Conservation (phyloP, 2,888 invertebrate species). For the Athalia cordata region DNA sequence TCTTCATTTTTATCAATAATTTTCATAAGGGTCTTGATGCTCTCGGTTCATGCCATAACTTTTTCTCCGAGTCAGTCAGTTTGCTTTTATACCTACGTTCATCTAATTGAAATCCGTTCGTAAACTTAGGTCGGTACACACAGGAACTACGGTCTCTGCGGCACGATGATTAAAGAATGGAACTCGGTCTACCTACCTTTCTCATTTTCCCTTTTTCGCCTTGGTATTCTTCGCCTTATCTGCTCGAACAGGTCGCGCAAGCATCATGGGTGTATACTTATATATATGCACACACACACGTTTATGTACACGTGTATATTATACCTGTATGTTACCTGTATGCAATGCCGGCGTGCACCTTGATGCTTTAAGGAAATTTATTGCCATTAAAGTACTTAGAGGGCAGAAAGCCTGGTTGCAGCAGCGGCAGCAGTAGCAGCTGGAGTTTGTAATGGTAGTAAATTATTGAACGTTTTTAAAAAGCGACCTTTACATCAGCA, state of each 20-base stretch:
- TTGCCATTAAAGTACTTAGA: not conserved
- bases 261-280: too few relatives aligned
- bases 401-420: not conserved
- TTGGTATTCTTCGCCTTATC: constrained; percentile 3
- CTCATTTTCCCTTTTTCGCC: constrained; percentile 8
- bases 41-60: too few relatives aligned
- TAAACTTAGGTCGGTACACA: not conserved
- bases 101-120: constrained; percentile 24
- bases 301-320: not conserved
- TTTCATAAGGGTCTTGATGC: too few relatives aligned
- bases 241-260: not conserved
- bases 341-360: not conserved
- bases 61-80: not conserved
- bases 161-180: constrained; percentile 20
- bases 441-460: constrained; percentile 31
- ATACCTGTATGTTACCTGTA: not conserved
- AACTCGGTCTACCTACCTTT: constrained; percentile 5
- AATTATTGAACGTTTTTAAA: constrained; percentile 30
- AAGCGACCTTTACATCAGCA: not conserved
- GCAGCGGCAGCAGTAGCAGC: not conserved
- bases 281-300: not conserved
- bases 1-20: too few relatives aligned
- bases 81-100: not conserved
- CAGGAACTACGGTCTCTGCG: constrained; percentile 37
- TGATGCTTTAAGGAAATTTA: constrained; percentile 25